Percentiles rank a stretch among this genome's conserved stretches.
These are phyloP conservation scores for Nomia melanderi DNA, from an alignment of 1,140 invertebrate genomes.

Conservation along the genomic window DNA sequence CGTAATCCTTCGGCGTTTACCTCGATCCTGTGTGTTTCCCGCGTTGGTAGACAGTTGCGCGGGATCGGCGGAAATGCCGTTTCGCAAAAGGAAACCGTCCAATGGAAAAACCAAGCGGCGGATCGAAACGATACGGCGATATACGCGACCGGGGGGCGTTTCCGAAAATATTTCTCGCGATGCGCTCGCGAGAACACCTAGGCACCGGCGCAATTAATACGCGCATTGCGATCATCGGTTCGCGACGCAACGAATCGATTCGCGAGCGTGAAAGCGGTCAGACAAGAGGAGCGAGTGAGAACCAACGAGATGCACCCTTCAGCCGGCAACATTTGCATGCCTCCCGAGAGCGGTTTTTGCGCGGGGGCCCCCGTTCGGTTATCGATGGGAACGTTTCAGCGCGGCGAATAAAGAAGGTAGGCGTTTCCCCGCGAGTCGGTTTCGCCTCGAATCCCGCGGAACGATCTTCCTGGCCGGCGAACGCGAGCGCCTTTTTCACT, in stretches of 20 bases:
- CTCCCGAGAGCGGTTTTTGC: conserved; percentile 37
- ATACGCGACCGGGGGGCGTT: background rate
- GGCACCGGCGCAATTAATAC: conserved; percentile 45
- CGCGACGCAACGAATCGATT: background rate
- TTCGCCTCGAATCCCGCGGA: conserved; percentile 55
- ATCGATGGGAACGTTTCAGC: conserved; percentile 53
- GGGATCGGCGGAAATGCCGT: too few species aligned
- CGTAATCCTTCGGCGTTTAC: background rate
- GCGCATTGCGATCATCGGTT: conserved; percentile 31
- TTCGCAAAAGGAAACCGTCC: too few species aligned
- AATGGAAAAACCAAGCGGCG: too few species aligned
- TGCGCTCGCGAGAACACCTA: too few species aligned
- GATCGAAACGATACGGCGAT: too few species aligned
- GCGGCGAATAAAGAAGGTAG: conserved; percentile 56
- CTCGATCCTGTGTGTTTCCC: too few species aligned
- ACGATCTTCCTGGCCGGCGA: conserved; percentile 49
- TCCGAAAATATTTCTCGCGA: background rate
- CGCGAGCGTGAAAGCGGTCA: conserved; percentile 4
- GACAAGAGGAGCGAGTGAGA: too few species aligned
- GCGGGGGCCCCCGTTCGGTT: conserved; percentile 35
- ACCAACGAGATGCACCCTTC: too few species aligned
- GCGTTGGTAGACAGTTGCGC: too few species aligned
- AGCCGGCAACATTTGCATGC: conserved; percentile 41
- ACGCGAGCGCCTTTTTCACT: conserved; percentile 65
- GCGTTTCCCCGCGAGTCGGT: conserved; percentile 55